These are phyloP conservation scores for Diacarnus erythraeanus DNA, from an alignment of 37 sponge, comb jelly and placozoan species.

Conservation along the genomic window DNA sequence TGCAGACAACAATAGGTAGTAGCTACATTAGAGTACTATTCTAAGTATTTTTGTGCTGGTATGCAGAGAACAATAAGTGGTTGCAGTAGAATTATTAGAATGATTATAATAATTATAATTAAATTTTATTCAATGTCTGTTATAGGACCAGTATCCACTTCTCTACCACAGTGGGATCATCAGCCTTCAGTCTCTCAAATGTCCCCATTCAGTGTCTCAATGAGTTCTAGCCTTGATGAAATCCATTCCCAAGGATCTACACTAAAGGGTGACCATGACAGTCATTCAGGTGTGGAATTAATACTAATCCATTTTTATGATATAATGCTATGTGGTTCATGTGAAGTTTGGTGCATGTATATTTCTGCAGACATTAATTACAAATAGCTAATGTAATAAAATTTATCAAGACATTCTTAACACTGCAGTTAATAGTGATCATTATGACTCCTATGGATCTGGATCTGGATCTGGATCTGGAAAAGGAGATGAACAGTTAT, in stretches of 20 bases:
- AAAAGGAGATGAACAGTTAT: background rate
- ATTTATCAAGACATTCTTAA: too few species aligned
- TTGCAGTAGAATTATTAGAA: too few species aligned
- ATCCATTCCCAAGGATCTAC: background rate
- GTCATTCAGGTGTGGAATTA: background rate
- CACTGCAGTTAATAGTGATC: background rate
- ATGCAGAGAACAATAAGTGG: too few species aligned
- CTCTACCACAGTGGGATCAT: conserved; percentile 3
- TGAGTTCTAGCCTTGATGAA: background rate
- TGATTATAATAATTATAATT: background rate
- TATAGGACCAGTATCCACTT: background rate
- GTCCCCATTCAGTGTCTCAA: background rate
- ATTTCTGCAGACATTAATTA: too few species aligned
- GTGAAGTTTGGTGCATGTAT: too few species aligned
- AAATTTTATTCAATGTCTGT: background rate
- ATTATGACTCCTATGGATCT: background rate
- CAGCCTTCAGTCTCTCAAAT: background rate
- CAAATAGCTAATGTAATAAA: background rate
- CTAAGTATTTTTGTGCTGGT: background rate
- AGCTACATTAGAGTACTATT: too few species aligned
- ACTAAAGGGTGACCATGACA: background rate
- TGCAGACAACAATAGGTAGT: too few species aligned
- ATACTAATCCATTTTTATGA: too few species aligned
- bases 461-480: conserved; percentile 5
- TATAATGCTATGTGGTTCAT: too few species aligned